Evolutionary conservation across 64 coral and sea anemone species (phyloP).

Genomic region (Astreopora myriophthalma): DNA sequence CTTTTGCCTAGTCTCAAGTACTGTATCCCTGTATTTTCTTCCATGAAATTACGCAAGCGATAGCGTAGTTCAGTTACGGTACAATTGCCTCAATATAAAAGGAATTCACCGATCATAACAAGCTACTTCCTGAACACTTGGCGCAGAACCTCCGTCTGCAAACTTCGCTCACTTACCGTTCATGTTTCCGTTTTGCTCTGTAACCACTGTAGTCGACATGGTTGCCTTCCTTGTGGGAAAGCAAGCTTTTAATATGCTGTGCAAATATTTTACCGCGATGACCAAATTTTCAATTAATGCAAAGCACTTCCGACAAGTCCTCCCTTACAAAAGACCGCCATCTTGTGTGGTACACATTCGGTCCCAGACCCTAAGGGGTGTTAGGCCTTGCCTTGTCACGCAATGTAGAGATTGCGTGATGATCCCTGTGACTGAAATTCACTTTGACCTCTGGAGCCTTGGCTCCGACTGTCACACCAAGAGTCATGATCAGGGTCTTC

Average conservation of each 20-base stretch:
- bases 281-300: background rate
- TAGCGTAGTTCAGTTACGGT: too few relatives aligned
- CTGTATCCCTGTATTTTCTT: too few relatives aligned
- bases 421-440: too few relatives aligned
- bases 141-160: background rate
- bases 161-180: background rate
- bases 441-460: too few relatives aligned
- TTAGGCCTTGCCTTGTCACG: background rate
- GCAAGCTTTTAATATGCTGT: background rate
- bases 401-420: background rate
- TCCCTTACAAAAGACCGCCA: background rate
- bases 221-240: background rate
- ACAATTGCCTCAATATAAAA: background rate
- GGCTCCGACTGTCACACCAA: too few relatives aligned
- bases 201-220: background rate
- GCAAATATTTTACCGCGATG: background rate
- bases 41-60: too few relatives aligned
- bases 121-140: background rate
- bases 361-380: background rate
- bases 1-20: too few relatives aligned
- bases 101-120: background rate
- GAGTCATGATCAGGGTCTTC: too few relatives aligned
- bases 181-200: background rate
- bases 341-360: background rate
- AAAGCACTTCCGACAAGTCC: background rate